Conservation (phyloP, 2,888 invertebrate species). For the Dichetophora obliterata region DNA sequence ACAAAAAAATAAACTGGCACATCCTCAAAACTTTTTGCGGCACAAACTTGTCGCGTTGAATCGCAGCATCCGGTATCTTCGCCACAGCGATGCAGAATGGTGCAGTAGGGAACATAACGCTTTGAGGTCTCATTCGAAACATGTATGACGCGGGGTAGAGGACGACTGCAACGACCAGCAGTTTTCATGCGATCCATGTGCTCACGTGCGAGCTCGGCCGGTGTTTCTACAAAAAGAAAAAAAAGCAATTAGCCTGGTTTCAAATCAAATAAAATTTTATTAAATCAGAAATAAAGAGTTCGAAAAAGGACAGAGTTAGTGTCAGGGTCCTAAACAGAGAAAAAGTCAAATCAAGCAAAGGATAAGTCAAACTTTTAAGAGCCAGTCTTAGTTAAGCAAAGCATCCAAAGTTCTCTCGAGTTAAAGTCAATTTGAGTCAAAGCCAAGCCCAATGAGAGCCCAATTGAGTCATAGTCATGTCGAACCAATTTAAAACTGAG, state of each 20-base stretch:
- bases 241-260: not conserved
- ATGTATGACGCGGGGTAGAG: conserved; percentile 60
- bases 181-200: conserved; percentile 57
- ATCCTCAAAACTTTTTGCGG: conserved; percentile 75
- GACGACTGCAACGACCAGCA: conserved; percentile 59
- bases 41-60: conserved; percentile 79
- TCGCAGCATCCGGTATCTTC: conserved; percentile 89
- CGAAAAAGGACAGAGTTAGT: no score
- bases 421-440: no score
- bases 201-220: conserved; percentile 50
- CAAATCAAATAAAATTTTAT: not conserved
- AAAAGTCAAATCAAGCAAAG: no score
- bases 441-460: no score
- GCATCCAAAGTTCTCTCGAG: no score
- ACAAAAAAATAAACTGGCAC: conserved; percentile 63
- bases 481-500: no score
- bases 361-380: no score
- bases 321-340: no score
- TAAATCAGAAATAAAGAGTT: no score
- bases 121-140: conserved; percentile 72
- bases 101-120: conserved; percentile 85
- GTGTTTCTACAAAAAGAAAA: conserved; percentile 53
- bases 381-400: no score
- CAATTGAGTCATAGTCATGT: no score
- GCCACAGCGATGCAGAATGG: conserved; percentile 87